A percentile compares a stretch with the other conserved stretches of the same genome.
These are phyloP conservation scores for Corydoras sp. DNA, from an alignment of 2,113 vertebrate species.

Conservation along the genomic window DNA sequence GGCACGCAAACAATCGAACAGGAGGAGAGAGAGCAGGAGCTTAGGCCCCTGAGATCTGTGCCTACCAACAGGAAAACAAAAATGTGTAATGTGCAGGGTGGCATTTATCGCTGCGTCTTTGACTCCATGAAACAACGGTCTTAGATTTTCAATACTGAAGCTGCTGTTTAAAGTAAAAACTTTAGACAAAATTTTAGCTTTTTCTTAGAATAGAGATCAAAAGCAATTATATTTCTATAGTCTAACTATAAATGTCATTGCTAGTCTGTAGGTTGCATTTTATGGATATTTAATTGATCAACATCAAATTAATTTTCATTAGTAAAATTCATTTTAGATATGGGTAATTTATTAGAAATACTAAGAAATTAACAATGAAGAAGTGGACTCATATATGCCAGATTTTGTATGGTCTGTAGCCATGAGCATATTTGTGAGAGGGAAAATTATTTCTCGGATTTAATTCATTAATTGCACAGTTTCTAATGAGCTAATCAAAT, in stretches of 20 bases:
- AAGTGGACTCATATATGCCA: too few species aligned
- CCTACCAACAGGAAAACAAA: conserved; percentile 28
- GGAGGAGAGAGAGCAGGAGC: conserved; percentile 12
- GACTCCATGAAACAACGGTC: conserved; percentile 7
- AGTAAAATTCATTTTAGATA: too few species aligned
- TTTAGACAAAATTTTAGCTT: background rate
- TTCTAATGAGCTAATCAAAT: too few species aligned
- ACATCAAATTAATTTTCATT: too few species aligned
- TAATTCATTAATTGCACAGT: too few species aligned
- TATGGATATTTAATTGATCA: too few species aligned
- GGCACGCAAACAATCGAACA: conserved; percentile 36
- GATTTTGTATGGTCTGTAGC: too few species aligned
- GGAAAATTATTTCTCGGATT: too few species aligned
- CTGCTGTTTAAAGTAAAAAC: conserved; percentile 5
- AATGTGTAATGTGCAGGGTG: conserved; percentile 23
- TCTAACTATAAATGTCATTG: conserved; percentile 2
- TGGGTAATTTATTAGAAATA: too few species aligned
- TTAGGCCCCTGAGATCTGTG: conserved; percentile 10
- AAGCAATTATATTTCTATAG: conserved; percentile 15
- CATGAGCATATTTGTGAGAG: too few species aligned
- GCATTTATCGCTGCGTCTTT: conserved; percentile 14
- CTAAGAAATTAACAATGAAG: too few species aligned
- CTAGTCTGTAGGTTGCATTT: too few species aligned
- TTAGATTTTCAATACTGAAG: background rate
- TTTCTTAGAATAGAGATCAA: background rate